Evolutionary conservation across 2,797 vertebrate genomes (phyloP), one percentile per base, ranked within the genome.

Genomic region (Eleutherodactylus coqui): DNA sequence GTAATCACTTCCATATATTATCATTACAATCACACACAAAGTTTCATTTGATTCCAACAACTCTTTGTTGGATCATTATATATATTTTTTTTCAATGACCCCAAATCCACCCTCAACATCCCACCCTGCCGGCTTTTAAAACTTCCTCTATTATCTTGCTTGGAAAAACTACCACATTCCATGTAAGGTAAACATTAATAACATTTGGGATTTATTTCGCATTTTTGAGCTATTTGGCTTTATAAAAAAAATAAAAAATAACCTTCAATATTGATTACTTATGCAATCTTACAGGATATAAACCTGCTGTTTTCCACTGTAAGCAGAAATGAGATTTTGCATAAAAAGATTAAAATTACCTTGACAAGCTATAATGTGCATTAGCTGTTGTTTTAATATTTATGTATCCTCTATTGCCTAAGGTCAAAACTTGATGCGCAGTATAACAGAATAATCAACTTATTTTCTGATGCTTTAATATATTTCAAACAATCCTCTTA

Each of bases 191-290:
- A 27, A 27, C 9, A 21, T 41, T 24, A 72, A 41, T 43, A 41
- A 72, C 9, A 38, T 73, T 73, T 45, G n/a, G 3, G 1, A 1
- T n/a, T 27, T 27, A 14, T 43, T 41, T 45, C 45, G 24, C 3
- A 43, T 73, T 41, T 10, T 70, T 3, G 19, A 75, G 27, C 16
- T 51, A 21, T 49, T 29, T 32, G n/a, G 29, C 73, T 32, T 19
- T 14, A n/a, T 58, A 38, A 6, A 55, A 53, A 53, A 53, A 21
- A 38, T 21, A 72, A 43, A 41, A n/a, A 0, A 43, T 43, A 60
- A 60, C 77, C 34, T 79, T 79, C 38, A 47, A 24, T 47, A 81
- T 67, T 51, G 41, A 64, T 69, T 81, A 29, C 60, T 67, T 45
- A 8, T 67, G 27, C 78, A 80, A 21, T 36, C 41, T n/a, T 47